Evolutionary conservation across 2,797 vertebrate species (phyloP).

Genomic region (Argentina silus): DNA sequence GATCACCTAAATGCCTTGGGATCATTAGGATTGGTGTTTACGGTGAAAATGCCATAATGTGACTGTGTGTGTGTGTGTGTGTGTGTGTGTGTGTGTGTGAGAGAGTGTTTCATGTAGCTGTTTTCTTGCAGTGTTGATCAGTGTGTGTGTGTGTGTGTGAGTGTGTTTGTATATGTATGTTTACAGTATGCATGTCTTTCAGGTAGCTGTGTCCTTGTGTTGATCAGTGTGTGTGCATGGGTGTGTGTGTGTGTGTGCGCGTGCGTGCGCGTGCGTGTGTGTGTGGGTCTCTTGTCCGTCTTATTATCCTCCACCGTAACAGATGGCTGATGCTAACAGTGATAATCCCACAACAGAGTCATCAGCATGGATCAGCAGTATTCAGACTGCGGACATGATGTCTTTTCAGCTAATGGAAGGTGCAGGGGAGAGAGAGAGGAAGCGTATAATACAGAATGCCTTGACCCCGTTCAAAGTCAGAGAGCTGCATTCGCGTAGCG

Average conservation of each 20-base stretch:
- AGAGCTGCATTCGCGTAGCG: not conserved
- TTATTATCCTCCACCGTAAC: constrained; percentile 62
- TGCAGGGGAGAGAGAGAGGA: constrained; percentile 11
- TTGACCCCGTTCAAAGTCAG: constrained; percentile 43
- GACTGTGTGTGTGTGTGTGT: not conserved
- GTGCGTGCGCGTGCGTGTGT: constrained; percentile 1
- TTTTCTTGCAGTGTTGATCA: not conserved
- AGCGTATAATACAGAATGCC: constrained; percentile 5
- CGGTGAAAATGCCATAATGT: constrained; percentile 14
- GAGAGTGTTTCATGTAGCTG: not conserved
- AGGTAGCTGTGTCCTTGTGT: not conserved
- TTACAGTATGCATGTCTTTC: not conserved
- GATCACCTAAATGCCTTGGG: constrained; percentile 42
- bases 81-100: not conserved
- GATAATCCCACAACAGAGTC: constrained; percentile 78
- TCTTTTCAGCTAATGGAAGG: constrained; percentile 51
- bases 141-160: not conserved
- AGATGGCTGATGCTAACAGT: constrained; percentile 77
- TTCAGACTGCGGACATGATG: constrained; percentile 67
- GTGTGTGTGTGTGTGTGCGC: constrained; percentile 9
- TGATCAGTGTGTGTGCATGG: not conserved
- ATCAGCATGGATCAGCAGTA: constrained; percentile 79
- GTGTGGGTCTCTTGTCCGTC: constrained; percentile 35
- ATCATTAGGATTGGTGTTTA: constrained; percentile 19
- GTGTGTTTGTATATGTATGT: not conserved